Evolutionary conservation across 2,113 vertebrate genomes (phyloP).

Genomic region (Corapipo altera): DNA sequence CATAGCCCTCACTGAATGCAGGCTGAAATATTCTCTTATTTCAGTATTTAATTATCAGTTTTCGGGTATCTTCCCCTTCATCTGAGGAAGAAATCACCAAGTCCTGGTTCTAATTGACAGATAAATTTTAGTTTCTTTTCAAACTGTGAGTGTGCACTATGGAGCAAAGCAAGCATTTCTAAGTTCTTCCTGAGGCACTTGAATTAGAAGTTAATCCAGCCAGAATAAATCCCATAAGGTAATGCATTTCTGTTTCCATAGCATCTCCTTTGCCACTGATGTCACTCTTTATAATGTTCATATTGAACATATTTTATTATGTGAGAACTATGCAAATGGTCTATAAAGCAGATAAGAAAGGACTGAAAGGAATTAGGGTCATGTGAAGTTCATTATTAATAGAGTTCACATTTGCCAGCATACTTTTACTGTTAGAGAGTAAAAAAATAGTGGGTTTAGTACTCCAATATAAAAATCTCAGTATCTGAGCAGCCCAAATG

Average conservation of each 20-base stretch:
- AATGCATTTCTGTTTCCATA: not conserved
- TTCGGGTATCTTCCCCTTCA: not conserved
- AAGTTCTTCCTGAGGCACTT: not conserved
- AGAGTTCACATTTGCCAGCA: not conserved
- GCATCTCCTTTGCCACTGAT: not conserved
- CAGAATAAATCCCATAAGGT: not conserved
- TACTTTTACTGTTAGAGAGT: not conserved
- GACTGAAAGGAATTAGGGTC: not conserved
- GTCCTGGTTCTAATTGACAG: not conserved
- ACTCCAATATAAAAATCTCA: not conserved
- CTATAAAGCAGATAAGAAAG: not conserved
- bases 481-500: not conserved
- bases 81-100: not conserved
- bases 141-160: not conserved
- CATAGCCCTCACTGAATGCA: not conserved
- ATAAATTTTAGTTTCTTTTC: not conserved
- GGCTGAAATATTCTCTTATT: not conserved
- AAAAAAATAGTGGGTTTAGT: not conserved
- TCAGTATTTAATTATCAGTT: not conserved
- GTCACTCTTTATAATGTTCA: not conserved
- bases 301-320: not conserved
- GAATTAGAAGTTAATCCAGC: not conserved
- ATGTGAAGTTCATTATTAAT: not conserved
- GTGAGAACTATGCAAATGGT: not conserved
- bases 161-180: not conserved